phyloP scores from a whole-genome alignment of 2,797 vertebrate species.

The Lacerta bilineata region DNA sequence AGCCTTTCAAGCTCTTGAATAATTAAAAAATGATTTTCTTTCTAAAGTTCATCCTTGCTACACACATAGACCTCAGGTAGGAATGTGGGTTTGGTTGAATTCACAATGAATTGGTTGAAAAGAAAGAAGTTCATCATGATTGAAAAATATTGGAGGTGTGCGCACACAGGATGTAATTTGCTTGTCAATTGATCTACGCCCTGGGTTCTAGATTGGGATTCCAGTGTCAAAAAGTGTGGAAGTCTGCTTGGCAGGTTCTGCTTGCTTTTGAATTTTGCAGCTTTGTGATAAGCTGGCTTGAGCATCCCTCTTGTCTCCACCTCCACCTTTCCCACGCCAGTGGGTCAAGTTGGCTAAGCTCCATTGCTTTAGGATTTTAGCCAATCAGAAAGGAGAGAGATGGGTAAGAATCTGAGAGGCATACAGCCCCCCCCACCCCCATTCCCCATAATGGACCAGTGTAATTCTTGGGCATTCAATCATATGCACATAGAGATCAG shows the following conservation, averaged over 20 bases:
- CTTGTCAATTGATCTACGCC: background rate
- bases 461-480: background rate
- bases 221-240: background rate
- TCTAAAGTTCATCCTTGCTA: conserved; percentile 52
- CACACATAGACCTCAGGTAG: conserved; percentile 18
- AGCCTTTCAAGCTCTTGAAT: conserved; percentile 41
- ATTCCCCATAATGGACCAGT: background rate
- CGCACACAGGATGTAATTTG: background rate
- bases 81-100: background rate
- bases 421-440: too few species aligned
- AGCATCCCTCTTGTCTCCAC: too few species aligned
- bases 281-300: background rate
- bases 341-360: background rate
- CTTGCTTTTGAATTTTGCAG: background rate
- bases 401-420: background rate
- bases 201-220: background rate
- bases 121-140: background rate
- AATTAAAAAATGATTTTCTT: conserved; percentile 48
- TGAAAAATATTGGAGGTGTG: background rate
- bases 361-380: background rate
- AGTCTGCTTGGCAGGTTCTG: background rate
- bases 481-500: background rate
- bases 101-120: background rate
- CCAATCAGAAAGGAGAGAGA: background rate
- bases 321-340: background rate